phyloP scores from a whole-genome alignment of 1,140 invertebrate genomes.

The Bemisia tabaci region DNA sequence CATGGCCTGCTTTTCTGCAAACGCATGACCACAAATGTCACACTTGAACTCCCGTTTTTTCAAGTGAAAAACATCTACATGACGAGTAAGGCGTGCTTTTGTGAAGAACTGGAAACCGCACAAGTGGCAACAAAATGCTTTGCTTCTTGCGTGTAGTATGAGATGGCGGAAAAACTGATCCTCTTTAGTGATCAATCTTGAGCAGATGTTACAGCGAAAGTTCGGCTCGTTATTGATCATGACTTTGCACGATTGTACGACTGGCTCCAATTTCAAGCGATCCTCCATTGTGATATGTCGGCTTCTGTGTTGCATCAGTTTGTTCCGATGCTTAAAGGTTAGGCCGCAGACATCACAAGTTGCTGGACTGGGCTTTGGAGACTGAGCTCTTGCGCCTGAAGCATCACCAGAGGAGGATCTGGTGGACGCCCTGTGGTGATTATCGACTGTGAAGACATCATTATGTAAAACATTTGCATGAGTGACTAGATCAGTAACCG shows the following conservation, averaged over 20 bases:
- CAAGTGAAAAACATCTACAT: slow-evolving; percentile 11
- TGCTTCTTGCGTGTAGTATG: slow-evolving; percentile 32
- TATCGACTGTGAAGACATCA: neutral
- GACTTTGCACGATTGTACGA: neutral
- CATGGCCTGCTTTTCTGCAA: slow-evolving; percentile 28
- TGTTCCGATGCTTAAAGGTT: neutral
- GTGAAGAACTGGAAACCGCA: slow-evolving; percentile 36
- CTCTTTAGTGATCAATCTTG: neutral
- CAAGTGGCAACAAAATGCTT: slow-evolving; percentile 35
- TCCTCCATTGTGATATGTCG: neutral
- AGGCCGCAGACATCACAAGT: neutral
- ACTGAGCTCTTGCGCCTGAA: neutral
- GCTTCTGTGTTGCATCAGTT: neutral
- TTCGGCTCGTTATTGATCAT: neutral
- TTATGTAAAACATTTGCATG: neutral
- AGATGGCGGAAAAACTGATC: neutral
- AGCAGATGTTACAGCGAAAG: slow-evolving; percentile 11
- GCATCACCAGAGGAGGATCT: too few species aligned
- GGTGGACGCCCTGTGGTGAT: neutral
- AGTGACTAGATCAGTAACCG: neutral
- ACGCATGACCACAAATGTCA: slow-evolving; percentile 41
- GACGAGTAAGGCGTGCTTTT: slow-evolving; percentile 3
- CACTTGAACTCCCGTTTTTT: slow-evolving; percentile 41
- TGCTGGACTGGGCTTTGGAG: neutral
- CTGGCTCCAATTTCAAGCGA: neutral